Base-by-base conservation (phyloP, 2,888 invertebrate genomes). In the Poecilus cupreus region DNA sequence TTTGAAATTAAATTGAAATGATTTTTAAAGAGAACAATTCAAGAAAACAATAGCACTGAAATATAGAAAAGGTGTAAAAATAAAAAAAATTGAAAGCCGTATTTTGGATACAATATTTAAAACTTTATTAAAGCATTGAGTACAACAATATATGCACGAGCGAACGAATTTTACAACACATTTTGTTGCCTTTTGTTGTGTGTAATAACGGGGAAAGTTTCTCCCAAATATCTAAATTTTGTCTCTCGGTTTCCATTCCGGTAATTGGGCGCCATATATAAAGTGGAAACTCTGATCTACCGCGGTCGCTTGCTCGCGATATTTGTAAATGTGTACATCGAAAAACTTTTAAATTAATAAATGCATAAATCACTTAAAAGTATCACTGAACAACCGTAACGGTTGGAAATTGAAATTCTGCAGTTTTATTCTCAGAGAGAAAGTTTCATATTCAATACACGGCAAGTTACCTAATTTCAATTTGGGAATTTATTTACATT, bases 341-440 rank as follows among this genome's bases (percentile, higher is more conserved):
- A 16, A 43, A 78, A 75, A 70, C 51, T 79, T 79, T 78, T 79
- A 70, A 79, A 51, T 79, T 79, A 79, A 79, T 79, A 70, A 79
- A 79, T 79, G 68, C 70, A 79, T 79, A 79, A 79, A 79, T 79
- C 79, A 79, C 51, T 77, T 77, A 60, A 46, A 60, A 77, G 37
- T 64, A 32, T 46, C 43, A 51, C 77, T 60, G 43, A 74, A 10
- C 74, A 16, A 51, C 49, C 22, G 43, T 46, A 24, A 60, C 24
- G 5, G 13, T 26, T 20, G 5, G 10, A 46, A 77, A 60, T 60
- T 60, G 37, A 51, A 77, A 77, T 77, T 77, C 20, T 64, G 64
- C 43, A 22, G 20, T 39, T 46, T 57, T 76, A 75, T 57, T 20
- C 57, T 8, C 49, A 49, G 49, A 49, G 6, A n/a, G 49, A n/a